A percentile compares a stretch with the other conserved stretches of the same genome.
Evolutionary conservation across 2,797 vertebrate genomes (phyloP).

Genomic region (Oryzias dopingdopingensis): DNA sequence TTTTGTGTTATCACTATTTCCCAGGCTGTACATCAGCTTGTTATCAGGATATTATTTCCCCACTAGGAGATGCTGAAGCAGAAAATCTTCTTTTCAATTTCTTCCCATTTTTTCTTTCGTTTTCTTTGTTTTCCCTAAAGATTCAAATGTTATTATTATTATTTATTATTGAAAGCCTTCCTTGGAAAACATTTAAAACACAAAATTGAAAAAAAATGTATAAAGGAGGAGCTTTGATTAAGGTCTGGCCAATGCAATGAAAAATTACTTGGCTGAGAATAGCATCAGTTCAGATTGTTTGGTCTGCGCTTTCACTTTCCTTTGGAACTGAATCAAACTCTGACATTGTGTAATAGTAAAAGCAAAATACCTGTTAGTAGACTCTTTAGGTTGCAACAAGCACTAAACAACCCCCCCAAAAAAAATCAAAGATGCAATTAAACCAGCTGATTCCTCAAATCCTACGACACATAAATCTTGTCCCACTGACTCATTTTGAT

Average conservation of each 20-base stretch:
- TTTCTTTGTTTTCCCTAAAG: conserved; percentile 25
- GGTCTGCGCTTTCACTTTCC: no score
- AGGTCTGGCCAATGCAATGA: conserved; percentile 1
- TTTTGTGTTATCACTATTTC: conserved; percentile 68
- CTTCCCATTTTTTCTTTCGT: background rate
- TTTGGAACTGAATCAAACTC: no score
- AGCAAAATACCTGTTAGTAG: no score
- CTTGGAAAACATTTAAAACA: conserved; percentile 13
- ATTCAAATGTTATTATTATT: conserved; percentile 25
- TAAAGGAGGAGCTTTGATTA: conserved; percentile 22
- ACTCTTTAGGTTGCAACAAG: no score
- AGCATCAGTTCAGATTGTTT: background rate
- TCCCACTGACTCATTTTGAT: no score
- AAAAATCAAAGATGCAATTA: no score
- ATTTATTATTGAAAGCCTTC: conserved; percentile 35
- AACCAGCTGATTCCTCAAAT: no score
- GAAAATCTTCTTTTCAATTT: background rate
- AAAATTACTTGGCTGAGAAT: conserved; percentile 8
- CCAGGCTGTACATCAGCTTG: conserved; percentile 55
- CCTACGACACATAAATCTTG: no score
- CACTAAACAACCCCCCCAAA: no score
- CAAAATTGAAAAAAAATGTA: conserved; percentile 20
- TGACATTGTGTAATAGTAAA: no score
- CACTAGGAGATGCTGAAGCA: conserved; percentile 24
- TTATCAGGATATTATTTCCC: conserved; percentile 63